Evolutionary conservation across 2,797 vertebrate species (phyloP).

Genomic region (Spondyliosoma cantharus): DNA sequence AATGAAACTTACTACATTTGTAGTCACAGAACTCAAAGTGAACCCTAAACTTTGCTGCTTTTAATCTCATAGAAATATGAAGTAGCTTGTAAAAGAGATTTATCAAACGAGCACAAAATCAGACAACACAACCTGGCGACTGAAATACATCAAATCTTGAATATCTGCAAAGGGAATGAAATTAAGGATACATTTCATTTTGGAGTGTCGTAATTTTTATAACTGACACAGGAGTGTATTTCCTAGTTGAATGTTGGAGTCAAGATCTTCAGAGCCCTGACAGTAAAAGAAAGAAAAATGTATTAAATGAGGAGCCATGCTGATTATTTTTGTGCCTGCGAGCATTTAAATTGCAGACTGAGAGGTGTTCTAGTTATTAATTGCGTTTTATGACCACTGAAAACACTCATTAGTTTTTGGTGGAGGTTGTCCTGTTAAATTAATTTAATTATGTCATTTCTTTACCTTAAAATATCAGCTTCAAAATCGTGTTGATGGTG

Average conservation of each 20-base stretch:
- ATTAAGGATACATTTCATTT: background rate
- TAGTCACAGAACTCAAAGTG: constrained; percentile 4
- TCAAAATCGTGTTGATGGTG: too few relatives aligned
- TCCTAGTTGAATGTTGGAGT: constrained; percentile 16
- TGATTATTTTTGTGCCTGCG: background rate
- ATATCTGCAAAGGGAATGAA: constrained; percentile 19
- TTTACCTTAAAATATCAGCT: too few relatives aligned
- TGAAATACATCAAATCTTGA: background rate
- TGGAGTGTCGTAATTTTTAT: background rate
- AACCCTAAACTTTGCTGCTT: background rate
- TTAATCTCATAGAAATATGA: constrained; percentile 3
- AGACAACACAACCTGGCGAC: background rate
- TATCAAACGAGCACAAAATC: constrained; percentile 4
- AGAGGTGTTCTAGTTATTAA: background rate
- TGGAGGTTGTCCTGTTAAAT: background rate
- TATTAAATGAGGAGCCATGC: background rate
- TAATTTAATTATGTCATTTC: too few relatives aligned
- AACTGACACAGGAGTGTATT: background rate
- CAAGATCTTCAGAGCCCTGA: constrained; percentile 4
- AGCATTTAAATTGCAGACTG: background rate
- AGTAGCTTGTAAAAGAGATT: background rate
- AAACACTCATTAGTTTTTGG: background rate
- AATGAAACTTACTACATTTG: background rate
- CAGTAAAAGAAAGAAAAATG: background rate
- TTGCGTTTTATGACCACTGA: background rate